These are phyloP conservation scores for Stigmatopora nigra DNA, from an alignment of 2,113 vertebrate species.

Conservation along the genomic window DNA sequence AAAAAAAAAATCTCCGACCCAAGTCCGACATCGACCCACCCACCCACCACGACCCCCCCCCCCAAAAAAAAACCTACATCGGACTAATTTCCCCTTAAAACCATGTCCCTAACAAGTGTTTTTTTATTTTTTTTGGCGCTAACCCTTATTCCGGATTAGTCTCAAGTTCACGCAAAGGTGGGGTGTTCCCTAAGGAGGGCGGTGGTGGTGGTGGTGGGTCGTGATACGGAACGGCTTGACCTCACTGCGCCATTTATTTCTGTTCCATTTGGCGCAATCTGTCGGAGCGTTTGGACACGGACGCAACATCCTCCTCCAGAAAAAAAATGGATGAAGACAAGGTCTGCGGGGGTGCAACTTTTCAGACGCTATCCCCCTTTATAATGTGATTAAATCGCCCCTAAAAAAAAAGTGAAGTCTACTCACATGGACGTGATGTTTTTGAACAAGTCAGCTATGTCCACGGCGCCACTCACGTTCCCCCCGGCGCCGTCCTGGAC, in stretches of 20 bases:
- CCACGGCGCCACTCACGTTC: constrained; percentile 59
- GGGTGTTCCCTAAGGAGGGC: constrained; percentile 10
- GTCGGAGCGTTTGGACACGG: constrained; percentile 30
- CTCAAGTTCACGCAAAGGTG: neutral
- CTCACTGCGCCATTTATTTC: constrained; percentile 53
- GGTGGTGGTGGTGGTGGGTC: constrained; percentile 5
- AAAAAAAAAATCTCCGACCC: neutral
- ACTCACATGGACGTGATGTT: constrained; percentile 98
- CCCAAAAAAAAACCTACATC: neutral
- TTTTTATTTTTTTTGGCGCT: neutral
- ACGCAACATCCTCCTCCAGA: constrained; percentile 43
- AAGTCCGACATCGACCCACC: neutral
- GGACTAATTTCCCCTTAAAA: neutral
- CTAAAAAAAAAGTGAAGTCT: constrained; percentile 4
- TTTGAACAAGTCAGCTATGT: constrained; percentile 90
- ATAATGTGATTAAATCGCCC: neutral
- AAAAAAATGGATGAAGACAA: constrained; percentile 4
- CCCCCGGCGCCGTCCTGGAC: constrained; percentile 85
- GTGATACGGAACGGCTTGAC: constrained; percentile 34
- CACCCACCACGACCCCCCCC: too few species aligned
- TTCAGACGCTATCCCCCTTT: constrained; percentile 11
- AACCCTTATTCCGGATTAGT: neutral
- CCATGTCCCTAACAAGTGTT: neutral
- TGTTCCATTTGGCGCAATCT: constrained; percentile 40
- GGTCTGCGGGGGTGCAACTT: constrained; percentile 60